Conservation (phyloP, 2,113 vertebrate species). For the rat (Rattus norvegicus) region DNA sequence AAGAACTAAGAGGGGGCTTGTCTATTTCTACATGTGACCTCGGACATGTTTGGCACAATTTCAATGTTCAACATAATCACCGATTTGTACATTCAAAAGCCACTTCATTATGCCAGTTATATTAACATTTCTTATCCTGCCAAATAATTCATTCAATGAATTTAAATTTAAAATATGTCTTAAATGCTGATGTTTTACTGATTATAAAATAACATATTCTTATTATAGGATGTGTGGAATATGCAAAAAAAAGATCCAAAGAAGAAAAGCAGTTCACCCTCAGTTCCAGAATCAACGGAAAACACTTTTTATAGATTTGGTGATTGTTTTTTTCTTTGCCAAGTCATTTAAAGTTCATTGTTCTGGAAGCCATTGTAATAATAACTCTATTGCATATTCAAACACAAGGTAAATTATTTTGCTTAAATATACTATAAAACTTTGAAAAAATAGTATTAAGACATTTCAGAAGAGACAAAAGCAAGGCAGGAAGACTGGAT, state of each 20-base stretch:
- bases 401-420: background rate
- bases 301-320: background rate
- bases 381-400: background rate
- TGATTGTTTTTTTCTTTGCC: background rate
- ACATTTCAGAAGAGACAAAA: constrained; percentile 42
- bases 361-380: background rate
- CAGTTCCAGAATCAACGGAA: background rate
- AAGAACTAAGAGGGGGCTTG: background rate
- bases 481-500: background rate
- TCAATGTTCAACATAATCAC: constrained; percentile 70
- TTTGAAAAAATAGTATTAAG: background rate
- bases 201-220: constrained; percentile 69
- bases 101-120: constrained; percentile 70
- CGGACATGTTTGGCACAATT: constrained; percentile 39
- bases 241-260: constrained; percentile 7
- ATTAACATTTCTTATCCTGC: constrained; percentile 73
- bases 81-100: constrained; percentile 61
- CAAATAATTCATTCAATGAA: constrained; percentile 69
- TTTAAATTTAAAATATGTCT: constrained; percentile 79
- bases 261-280: constrained; percentile 22
- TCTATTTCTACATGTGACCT: constrained; percentile 22
- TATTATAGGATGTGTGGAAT: constrained; percentile 67
- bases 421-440: background rate
- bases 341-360: background rate
- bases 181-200: constrained; percentile 67